Conservation (phyloP, 2,888 invertebrate genomes). For the Fabriciana adippe region DNA sequence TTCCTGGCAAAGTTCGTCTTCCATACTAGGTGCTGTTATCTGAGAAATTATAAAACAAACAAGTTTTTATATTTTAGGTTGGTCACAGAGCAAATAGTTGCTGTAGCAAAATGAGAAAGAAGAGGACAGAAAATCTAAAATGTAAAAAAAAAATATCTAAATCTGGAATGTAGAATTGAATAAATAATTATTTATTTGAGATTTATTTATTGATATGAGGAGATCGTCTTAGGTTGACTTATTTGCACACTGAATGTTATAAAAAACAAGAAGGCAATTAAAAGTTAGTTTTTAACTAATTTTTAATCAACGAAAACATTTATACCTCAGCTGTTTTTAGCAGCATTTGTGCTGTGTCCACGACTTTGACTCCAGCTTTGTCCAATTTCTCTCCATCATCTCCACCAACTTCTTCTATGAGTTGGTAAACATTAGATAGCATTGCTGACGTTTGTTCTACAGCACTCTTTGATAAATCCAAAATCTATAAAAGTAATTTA, state of each 20-base stretch:
- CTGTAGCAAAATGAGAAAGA: no score
- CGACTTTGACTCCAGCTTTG: conserved; percentile 43
- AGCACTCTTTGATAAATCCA: conserved; percentile 46
- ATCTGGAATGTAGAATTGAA: no score
- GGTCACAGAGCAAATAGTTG: neutral
- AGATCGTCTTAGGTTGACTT: no score
- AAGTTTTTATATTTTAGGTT: neutral
- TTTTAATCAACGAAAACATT: neutral
- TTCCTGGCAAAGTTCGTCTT: conserved; percentile 29
- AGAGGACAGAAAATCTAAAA: no score
- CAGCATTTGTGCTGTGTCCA: conserved; percentile 52
- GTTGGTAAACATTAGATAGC: conserved; percentile 46
- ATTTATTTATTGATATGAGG: no score
- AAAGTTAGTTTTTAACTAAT: no score
- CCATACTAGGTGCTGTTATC: conserved; percentile 34
- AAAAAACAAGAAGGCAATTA: no score
- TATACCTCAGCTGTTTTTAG: conserved; percentile 53
- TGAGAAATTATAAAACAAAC: conserved; percentile 19
- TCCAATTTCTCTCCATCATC: conserved; percentile 44
- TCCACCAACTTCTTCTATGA: conserved; percentile 45
- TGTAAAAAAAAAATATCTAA: no score
- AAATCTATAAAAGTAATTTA: conserved; percentile 34
- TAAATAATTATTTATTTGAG: no score
- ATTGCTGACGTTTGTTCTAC: conserved; percentile 49
- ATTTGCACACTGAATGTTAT: no score